Percentiles rank a stretch among this genome's conserved stretches.
phyloP scores from a whole-genome alignment of 2,888 invertebrate species.

The Bugula neritina region DNA sequence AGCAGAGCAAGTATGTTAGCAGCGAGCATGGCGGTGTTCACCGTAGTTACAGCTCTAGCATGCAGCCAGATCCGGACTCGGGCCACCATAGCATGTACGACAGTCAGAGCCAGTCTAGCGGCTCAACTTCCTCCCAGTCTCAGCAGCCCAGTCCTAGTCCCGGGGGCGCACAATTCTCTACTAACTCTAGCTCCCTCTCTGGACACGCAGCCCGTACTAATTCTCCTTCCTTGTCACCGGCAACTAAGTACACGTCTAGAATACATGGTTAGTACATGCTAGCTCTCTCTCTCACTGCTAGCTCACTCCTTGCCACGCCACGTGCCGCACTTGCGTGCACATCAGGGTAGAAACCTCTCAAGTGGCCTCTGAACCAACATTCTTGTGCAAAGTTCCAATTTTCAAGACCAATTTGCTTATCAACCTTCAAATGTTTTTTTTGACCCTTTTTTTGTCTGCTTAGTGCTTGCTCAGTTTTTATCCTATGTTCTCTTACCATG shows the following conservation, averaged over 20 bases:
- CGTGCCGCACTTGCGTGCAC: too few relatives aligned
- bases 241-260: constrained; percentile 22
- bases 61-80: constrained; percentile 39
- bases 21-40: neutral
- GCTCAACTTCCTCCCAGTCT: neutral
- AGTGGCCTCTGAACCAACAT: too few relatives aligned
- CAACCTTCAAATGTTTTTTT: too few relatives aligned
- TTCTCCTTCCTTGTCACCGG: neutral
- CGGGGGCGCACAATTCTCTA: neutral
- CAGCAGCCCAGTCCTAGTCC: constrained; percentile 14
- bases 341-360: too few relatives aligned
- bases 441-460: too few relatives aligned
- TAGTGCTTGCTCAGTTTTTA: too few relatives aligned
- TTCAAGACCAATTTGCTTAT: too few relatives aligned
- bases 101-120: constrained; percentile 40
- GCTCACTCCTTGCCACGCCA: too few relatives aligned
- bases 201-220: neutral
- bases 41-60: neutral
- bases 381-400: too few relatives aligned
- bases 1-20: constrained; percentile 10
- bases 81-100: constrained; percentile 48
- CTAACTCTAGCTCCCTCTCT: neutral
- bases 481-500: too few relatives aligned
- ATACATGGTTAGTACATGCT: constrained; percentile 26
- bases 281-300: too few relatives aligned